Evolutionary conservation across 2,888 invertebrate genomes (phyloP).

Genomic region (Caenorhabditis japonica): DNA sequence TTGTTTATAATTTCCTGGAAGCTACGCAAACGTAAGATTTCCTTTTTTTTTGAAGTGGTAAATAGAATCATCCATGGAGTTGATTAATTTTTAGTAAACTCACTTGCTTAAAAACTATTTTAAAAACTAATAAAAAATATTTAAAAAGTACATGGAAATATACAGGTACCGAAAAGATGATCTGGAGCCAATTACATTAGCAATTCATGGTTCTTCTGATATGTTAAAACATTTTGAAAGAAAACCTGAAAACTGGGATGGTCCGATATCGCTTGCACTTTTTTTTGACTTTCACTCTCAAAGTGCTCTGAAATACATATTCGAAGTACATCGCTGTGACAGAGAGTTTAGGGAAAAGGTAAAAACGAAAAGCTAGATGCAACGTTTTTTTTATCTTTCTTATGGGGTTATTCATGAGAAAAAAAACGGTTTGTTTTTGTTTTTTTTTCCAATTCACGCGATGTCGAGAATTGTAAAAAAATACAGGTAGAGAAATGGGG

Average conservation of each 20-base stretch:
- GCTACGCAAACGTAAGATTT: conserved; percentile 5
- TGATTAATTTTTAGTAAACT: too few species aligned
- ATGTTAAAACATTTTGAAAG: conserved; percentile 27
- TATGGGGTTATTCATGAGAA: conserved; percentile 50
- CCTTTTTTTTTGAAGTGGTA: too few species aligned
- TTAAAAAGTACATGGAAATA: too few species aligned
- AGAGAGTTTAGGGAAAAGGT: conserved; percentile 44
- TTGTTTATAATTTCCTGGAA: conserved; percentile 6
- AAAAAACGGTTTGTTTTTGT: too few species aligned
- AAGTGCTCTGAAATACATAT: conserved; percentile 33
- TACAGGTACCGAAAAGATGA: conserved; percentile 48
- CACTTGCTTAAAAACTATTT: conserved; percentile 9
- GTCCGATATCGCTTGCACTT: conserved; percentile 58
- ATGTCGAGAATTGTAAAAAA: too few species aligned
- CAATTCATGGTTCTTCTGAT: conserved; percentile 48
- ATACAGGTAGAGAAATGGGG: too few species aligned
- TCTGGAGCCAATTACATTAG: conserved; percentile 55
- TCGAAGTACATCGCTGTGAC: conserved; percentile 38
- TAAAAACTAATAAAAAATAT: too few species aligned
- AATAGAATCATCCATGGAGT: too few species aligned
- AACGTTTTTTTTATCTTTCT: background rate
- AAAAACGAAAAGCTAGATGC: background rate
- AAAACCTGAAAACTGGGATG: conserved; percentile 45
- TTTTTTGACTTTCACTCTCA: conserved; percentile 50
- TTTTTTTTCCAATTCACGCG: too few species aligned